A percentile compares a stretch with the other conserved stretches of the same genome.
These are phyloP conservation scores for Cosmia trapezina DNA, from an alignment of 2,888 invertebrate species.

Conservation along the genomic window DNA sequence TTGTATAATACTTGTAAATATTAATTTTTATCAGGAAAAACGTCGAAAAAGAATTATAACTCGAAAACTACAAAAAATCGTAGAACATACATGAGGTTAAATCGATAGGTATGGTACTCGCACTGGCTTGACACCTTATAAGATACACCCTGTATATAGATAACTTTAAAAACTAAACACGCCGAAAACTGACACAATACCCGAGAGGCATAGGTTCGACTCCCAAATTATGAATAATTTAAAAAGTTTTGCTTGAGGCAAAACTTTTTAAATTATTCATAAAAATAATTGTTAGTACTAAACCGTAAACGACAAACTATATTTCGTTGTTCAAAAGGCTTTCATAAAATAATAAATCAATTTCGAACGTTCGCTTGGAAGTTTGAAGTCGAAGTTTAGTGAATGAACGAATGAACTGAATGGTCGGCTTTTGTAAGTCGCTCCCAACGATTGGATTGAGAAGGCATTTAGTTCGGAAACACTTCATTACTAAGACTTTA, in stretches of 20 bases:
- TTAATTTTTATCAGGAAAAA: no score
- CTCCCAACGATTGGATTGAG: slow-evolving; percentile 32
- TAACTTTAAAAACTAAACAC: not conserved
- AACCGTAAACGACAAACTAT: slow-evolving; percentile 41
- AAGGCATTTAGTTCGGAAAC: slow-evolving; percentile 50
- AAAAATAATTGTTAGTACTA: slow-evolving; percentile 30
- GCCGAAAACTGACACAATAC: not conserved
- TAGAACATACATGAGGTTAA: no score
- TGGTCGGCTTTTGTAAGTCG: slow-evolving; percentile 26
- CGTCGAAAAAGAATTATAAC: no score
- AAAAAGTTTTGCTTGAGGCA: no score
- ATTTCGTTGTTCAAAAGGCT: slow-evolving; percentile 48
- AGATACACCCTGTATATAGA: no score
- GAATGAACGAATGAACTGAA: slow-evolving; percentile 51
- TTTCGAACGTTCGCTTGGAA: slow-evolving; percentile 22
- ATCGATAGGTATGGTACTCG: no score
- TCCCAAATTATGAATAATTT: no score
- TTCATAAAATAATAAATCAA: slow-evolving; percentile 46
- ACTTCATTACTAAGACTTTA: slow-evolving; percentile 46
- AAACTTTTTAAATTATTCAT: slow-evolving; percentile 29
- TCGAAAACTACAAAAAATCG: no score
- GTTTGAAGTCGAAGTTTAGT: slow-evolving; percentile 29
- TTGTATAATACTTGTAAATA: no score
- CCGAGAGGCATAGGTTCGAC: slow-evolving; percentile 7
- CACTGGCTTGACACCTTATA: no score